phyloP scores from a whole-genome alignment of 2,113 vertebrate genomes.

The Rhinichthys klamathensis region DNA sequence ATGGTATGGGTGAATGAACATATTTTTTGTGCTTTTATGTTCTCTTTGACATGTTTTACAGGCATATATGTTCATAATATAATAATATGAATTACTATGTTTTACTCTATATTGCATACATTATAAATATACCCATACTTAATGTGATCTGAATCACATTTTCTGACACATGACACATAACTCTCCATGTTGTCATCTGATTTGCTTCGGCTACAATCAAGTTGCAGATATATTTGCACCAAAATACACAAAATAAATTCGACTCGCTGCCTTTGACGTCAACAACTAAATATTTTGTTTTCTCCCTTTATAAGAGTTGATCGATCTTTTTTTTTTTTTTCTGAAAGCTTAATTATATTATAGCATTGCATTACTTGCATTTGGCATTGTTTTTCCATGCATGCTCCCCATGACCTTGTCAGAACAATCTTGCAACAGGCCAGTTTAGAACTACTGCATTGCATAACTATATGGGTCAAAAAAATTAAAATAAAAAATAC shows the following conservation, averaged over 20 bases:
- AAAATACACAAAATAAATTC: neutral
- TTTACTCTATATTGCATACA: no score
- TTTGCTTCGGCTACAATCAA: neutral
- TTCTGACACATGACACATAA: neutral
- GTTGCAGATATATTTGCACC: neutral
- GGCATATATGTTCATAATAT: no score
- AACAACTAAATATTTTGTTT: neutral
- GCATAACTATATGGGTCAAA: neutral
- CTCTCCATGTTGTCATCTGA: neutral
- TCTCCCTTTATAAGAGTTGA: neutral
- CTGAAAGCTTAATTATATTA: neutral
- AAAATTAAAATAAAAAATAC: neutral
- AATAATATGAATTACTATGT: neutral
- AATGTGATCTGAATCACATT: conserved; percentile 42
- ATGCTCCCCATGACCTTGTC: neutral
- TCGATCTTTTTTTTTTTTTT: neutral
- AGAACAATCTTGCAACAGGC: neutral
- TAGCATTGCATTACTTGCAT: neutral
- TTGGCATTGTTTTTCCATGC: neutral
- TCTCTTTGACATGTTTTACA: no score
- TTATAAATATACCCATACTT: conserved; percentile 13
- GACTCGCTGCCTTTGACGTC: neutral
- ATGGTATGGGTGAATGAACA: neutral
- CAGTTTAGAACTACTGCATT: neutral
- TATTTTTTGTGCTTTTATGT: no score